A percentile compares a stretch with the other conserved stretches of the same genome.
Conservation (phyloP, 2,797 vertebrate genomes). For the Paratrypauchen microcephalus region DNA sequence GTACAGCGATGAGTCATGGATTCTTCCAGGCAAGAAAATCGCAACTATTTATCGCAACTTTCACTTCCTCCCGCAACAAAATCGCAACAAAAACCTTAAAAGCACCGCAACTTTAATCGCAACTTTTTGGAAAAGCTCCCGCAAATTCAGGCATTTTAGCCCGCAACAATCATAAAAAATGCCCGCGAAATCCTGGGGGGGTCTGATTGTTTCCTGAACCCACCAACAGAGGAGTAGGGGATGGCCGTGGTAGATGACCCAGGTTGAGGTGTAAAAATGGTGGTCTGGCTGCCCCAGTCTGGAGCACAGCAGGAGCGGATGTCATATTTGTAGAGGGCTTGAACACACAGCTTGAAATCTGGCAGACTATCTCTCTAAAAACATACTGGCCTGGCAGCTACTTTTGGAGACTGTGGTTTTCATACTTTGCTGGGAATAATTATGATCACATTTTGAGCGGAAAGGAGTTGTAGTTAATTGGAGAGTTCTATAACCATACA, state of each 20-base stretch:
- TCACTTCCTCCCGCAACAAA: no score
- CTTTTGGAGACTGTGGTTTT: constrained; percentile 8
- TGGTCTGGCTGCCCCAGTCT: constrained; percentile 45
- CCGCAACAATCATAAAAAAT: no score
- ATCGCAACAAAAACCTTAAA: no score
- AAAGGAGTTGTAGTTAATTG: background rate
- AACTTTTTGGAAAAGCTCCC: no score
- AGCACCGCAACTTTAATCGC: no score
- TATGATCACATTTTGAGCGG: background rate
- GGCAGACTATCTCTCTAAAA: constrained; percentile 47
- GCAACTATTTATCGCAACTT: no score
- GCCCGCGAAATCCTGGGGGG: no score
- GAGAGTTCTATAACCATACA: background rate
- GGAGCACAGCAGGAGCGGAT: constrained; percentile 45
- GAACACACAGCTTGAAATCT: constrained; percentile 47
- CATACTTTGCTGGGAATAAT: constrained; percentile 5
- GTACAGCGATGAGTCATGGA: no score
- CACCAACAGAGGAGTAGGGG: constrained; percentile 16
- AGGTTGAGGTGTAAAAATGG: constrained; percentile 43
- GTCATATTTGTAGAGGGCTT: constrained; percentile 55
- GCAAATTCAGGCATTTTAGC: no score
- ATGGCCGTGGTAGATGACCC: constrained; percentile 55
- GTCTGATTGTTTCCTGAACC: no score
- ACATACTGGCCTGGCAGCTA: constrained; percentile 30
- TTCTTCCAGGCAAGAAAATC: no score